phyloP scores from a whole-genome alignment of 2,888 invertebrate species.

The Serrognathus titanus region DNA sequence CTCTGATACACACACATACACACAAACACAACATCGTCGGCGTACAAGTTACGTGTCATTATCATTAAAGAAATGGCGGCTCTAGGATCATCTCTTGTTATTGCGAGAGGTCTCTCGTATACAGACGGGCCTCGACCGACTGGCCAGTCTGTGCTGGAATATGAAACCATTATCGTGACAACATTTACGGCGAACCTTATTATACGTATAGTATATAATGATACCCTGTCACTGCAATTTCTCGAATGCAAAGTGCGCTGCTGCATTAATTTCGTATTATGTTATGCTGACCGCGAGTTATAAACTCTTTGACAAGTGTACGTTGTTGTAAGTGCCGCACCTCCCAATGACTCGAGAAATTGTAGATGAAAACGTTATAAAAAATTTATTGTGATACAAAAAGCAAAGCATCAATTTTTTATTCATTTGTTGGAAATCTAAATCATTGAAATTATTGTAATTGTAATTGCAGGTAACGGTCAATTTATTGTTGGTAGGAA shows the following conservation, averaged over 20 bases:
- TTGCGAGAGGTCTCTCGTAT: slow-evolving; percentile 1
- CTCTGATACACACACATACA: not conserved
- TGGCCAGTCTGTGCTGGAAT: slow-evolving; percentile 5
- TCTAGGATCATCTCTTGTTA: slow-evolving; percentile 15
- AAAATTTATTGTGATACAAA: no score
- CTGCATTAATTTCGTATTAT: slow-evolving; percentile 18
- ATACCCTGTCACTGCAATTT: slow-evolving; percentile 17
- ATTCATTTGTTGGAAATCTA: no score
- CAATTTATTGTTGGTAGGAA: no score
- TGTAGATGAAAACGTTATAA: not conserved
- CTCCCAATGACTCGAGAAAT: not conserved
- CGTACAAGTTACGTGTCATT: not conserved
- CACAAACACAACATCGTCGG: no score
- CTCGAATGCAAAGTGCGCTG: slow-evolving; percentile 11
- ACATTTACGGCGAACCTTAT: slow-evolving; percentile 16
- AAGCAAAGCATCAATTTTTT: no score
- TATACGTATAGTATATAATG: slow-evolving; percentile 17
- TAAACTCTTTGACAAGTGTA: slow-evolving; percentile 2
- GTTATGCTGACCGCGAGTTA: slow-evolving; percentile 4
- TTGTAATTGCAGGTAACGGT: no score
- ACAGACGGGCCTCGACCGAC: slow-evolving; percentile 1
- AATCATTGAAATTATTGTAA: no score
- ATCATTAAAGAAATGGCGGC: slow-evolving; percentile 11
- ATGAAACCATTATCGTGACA: slow-evolving; percentile 17
- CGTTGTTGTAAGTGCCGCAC: not conserved